phyloP scores from a whole-genome alignment of 2,113 vertebrate species.

The Leptosomus discolor region DNA sequence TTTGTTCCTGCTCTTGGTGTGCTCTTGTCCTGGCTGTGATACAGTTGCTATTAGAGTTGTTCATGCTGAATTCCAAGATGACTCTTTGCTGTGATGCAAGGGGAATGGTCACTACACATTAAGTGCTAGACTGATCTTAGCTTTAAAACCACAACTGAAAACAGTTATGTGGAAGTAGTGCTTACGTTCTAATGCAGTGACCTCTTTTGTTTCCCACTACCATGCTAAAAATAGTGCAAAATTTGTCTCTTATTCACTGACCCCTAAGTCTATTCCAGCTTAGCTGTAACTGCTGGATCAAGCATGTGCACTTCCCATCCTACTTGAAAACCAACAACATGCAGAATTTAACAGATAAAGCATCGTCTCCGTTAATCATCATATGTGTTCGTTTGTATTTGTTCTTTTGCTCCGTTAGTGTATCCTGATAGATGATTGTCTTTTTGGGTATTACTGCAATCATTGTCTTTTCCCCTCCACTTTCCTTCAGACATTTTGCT shows the following conservation, averaged over 20 bases:
- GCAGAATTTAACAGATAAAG: background rate
- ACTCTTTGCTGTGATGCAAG: background rate
- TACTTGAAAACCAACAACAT: background rate
- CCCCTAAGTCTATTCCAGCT: background rate
- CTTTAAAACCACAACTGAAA: background rate
- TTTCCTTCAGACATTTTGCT: background rate
- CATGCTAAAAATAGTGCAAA: background rate
- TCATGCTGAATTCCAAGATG: background rate
- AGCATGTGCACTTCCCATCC: background rate
- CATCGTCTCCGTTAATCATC: background rate
- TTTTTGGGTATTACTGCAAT: background rate
- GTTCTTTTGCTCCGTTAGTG: background rate
- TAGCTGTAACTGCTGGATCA: background rate
- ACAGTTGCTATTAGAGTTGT: background rate
- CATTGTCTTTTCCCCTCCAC: background rate
- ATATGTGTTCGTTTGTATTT: accelerated
- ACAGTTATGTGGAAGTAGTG: background rate
- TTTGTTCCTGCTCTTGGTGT: background rate
- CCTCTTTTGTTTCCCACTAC: background rate
- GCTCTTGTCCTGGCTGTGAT: background rate
- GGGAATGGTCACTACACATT: background rate
- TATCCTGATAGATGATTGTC: background rate
- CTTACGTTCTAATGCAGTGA: background rate
- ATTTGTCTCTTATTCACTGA: background rate
- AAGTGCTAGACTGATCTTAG: background rate